Evolutionary conservation across 2,113 vertebrate genomes (phyloP).

Genomic region (Pholis gunnellus): DNA sequence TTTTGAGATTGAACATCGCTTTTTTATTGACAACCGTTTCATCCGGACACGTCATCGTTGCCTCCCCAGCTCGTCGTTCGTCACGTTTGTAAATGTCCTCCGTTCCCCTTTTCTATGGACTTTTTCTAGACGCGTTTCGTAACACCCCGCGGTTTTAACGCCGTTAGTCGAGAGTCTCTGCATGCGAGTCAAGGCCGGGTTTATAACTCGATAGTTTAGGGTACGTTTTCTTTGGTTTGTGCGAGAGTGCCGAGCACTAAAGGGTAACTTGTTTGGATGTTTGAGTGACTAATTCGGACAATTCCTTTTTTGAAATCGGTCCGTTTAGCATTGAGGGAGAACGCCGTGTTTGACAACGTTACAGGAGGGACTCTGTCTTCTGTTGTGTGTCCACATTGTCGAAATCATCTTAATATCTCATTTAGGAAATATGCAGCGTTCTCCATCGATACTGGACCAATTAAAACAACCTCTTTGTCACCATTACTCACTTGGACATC

Average conservation of each 20-base stretch:
- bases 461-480: background rate
- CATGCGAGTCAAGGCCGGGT: conserved; percentile 46
- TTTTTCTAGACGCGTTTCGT: conserved; percentile 62
- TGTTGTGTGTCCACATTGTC: too few relatives aligned
- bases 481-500: background rate
- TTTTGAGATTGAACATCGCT: background rate
- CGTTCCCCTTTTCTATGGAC: conserved; percentile 60
- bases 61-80: conserved; percentile 12
- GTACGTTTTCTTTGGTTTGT: conserved; percentile 40
- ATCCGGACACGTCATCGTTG: background rate
- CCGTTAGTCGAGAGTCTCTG: conserved; percentile 31
- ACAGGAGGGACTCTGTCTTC: too few relatives aligned
- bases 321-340: background rate
- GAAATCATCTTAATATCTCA: background rate
- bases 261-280: conserved; percentile 6
- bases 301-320: background rate
- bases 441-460: background rate
- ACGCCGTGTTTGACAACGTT: too few relatives aligned
- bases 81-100: conserved; percentile 38
- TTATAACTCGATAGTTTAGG: conserved; percentile 30
- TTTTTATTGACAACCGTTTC: background rate
- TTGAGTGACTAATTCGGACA: conserved; percentile 1
- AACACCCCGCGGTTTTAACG: conserved; percentile 28
- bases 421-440: too few relatives aligned
- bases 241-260: conserved; percentile 4